These are phyloP conservation scores for Jacana jacana DNA, from an alignment of 2,113 vertebrate species.

Conservation along the genomic window DNA sequence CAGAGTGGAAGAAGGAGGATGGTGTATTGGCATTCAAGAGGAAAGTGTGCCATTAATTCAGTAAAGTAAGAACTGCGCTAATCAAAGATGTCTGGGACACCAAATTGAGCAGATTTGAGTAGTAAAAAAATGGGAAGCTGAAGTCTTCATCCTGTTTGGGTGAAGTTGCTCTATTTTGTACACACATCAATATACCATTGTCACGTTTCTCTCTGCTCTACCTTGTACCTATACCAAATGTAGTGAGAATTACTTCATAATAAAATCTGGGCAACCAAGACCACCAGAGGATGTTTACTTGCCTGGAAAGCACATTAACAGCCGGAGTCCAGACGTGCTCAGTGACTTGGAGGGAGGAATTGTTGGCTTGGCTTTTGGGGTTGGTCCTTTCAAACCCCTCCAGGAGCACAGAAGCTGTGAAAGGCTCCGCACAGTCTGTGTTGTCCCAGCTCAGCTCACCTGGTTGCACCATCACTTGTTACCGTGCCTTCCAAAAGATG, in stretches of 20 bases:
- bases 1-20: background rate
- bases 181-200: background rate
- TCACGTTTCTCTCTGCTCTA: background rate
- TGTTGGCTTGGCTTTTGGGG: background rate
- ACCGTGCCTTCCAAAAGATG: background rate
- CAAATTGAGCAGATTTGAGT: background rate
- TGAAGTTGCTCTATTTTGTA: background rate
- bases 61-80: background rate
- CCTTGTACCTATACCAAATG: background rate
- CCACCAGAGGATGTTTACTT: no score
- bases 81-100: background rate
- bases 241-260: background rate
- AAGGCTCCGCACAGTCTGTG: background rate
- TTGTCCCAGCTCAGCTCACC: background rate
- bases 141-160: background rate
- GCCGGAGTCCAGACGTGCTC: accelerated
- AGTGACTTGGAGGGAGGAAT: background rate
- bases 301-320: background rate
- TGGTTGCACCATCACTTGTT: background rate
- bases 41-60: background rate
- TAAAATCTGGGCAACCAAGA: background rate
- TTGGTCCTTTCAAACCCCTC: background rate
- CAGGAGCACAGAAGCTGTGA: background rate
- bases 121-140: background rate
- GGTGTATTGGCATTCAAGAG: background rate